A percentile compares a stretch with the other conserved stretches of the same genome.
Conservation (phyloP, 2,113 vertebrate species). For the Lamprologus sp. region DNA sequence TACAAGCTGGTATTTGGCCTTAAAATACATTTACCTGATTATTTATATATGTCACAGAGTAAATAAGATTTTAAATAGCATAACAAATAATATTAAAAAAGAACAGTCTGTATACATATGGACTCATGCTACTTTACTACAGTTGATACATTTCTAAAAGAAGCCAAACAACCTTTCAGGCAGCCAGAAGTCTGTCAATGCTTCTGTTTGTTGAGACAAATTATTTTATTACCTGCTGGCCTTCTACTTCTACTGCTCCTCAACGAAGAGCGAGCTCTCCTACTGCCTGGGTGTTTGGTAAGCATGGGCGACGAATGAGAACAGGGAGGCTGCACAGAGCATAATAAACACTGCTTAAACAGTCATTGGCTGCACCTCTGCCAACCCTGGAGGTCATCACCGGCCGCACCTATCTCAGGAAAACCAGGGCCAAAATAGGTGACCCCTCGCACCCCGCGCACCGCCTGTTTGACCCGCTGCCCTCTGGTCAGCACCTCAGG, state of each 20-base stretch:
- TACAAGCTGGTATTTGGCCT: neutral
- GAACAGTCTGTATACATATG: neutral
- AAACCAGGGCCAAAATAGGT: neutral
- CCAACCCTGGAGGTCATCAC: neutral
- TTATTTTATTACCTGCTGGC: neutral
- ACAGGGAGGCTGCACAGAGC: neutral
- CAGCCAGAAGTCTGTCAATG: neutral
- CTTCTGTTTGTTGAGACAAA: neutral
- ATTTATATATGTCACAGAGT: neutral
- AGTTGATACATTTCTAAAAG: neutral
- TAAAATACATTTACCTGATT: neutral
- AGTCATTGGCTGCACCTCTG: neutral
- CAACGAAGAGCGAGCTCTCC: neutral
- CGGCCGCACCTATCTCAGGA: rapidly evolving
- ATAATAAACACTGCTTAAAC: neutral
- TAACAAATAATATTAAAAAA: neutral
- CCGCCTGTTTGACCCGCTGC: neutral
- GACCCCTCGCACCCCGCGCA: neutral
- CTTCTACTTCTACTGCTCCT: neutral
- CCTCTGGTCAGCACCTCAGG: neutral
- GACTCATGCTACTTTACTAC: neutral
- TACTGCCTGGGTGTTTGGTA: neutral
- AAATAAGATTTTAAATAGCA: neutral
- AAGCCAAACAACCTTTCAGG: neutral
- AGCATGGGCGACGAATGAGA: rapidly evolving